phyloP scores from a whole-genome alignment of 2,797 vertebrate species.

The Rousettus madagascariensis region DNA sequence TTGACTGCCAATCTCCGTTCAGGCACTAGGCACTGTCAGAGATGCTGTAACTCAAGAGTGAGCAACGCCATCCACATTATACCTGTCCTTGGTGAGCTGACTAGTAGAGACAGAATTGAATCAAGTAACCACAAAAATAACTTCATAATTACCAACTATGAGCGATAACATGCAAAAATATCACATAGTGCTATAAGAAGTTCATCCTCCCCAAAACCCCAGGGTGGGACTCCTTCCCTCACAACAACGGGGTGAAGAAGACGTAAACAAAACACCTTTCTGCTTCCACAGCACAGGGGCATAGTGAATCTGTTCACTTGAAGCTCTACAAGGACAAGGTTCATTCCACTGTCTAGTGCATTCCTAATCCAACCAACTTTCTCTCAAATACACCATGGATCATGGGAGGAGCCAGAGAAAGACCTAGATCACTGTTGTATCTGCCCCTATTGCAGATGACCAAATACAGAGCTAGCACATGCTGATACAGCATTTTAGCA shows the following conservation, averaged over 20 bases:
- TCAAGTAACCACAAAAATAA: not conserved
- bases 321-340: slow-evolving; percentile 7
- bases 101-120: not conserved
- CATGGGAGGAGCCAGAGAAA: not conserved
- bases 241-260: not conserved
- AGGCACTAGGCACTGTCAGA: not conserved
- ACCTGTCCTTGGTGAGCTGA: not conserved
- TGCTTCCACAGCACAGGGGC: not conserved
- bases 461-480: not conserved
- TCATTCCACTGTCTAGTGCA: not conserved
- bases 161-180: not conserved
- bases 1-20: not conserved
- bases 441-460: not conserved
- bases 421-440: rapidly evolving
- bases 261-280: not conserved
- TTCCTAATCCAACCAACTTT: not conserved
- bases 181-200: not conserved
- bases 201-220: not conserved
- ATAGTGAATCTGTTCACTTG: not conserved
- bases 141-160: not conserved
- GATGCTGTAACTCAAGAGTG: not conserved
- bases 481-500: not conserved
- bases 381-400: not conserved
- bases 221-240: not conserved
- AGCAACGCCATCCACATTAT: not conserved